Evolutionary conservation across 2,113 vertebrate genomes (phyloP).

Genomic region (Aptenodytes forsteri): DNA sequence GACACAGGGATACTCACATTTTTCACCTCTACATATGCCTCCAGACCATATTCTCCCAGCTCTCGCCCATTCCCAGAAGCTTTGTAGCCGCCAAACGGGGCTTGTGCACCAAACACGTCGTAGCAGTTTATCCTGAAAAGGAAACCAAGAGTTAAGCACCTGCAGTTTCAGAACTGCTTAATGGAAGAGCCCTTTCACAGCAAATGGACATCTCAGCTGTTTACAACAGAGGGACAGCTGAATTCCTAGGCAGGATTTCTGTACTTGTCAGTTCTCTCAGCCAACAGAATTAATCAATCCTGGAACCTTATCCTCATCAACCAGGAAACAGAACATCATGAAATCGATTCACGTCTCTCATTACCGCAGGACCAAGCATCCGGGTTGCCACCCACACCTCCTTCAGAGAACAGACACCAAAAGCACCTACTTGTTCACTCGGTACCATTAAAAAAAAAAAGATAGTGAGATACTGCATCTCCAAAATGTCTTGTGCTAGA

Average conservation of each 20-base stretch:
- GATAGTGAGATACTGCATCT: background rate
- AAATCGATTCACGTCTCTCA: background rate
- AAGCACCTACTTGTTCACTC: background rate
- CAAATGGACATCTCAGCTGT: background rate
- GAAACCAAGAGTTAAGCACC: background rate
- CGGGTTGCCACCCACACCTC: background rate
- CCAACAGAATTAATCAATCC: background rate
- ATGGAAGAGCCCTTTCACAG: background rate
- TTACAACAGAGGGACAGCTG: background rate
- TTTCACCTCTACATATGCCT: conserved; percentile 93
- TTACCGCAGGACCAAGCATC: background rate
- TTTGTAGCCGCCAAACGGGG: conserved; percentile 95
- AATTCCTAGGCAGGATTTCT: background rate
- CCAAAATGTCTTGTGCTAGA: background rate
- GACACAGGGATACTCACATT: conserved; percentile 76
- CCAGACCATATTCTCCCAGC: conserved; percentile 89
- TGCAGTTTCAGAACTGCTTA: background rate
- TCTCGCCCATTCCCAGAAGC: conserved; percentile 91
- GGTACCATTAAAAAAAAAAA: background rate
- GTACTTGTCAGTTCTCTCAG: background rate
- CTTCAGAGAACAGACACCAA: background rate
- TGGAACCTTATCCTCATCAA: background rate
- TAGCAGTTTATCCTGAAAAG: conserved; percentile 94
- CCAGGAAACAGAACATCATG: background rate
- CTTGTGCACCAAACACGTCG: conserved; percentile 88